These are phyloP conservation scores for Heterodera carotae DNA, from an alignment of 1,140 invertebrate genomes.

Conservation along the genomic window DNA sequence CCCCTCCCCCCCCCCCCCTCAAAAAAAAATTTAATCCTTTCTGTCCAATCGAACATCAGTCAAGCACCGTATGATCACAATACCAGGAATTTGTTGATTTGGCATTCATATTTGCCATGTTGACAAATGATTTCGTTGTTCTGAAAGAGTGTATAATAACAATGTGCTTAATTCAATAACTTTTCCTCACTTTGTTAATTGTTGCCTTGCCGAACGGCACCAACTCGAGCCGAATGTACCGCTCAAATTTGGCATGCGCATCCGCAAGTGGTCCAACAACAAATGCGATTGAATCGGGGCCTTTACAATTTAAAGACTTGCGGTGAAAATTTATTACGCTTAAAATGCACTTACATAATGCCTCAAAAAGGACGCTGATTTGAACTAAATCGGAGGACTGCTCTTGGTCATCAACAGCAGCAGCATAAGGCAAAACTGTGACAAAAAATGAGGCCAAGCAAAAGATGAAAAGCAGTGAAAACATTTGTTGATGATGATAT, in stretches of 20 bases:
- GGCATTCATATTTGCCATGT: not conserved
- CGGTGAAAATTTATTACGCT: not conserved
- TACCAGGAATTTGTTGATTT: slow-evolving; percentile 1
- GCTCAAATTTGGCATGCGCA: not conserved
- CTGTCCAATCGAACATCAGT: too few relatives aligned
- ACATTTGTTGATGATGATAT: not conserved
- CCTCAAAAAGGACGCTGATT: not conserved
- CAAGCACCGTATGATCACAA: not conserved
- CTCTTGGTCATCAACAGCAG: not conserved
- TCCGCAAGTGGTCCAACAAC: not conserved
- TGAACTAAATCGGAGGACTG: not conserved
- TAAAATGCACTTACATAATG: not conserved
- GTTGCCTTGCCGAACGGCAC: not conserved
- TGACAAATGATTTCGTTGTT: not conserved
- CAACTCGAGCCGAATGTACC: not conserved
- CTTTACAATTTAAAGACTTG: not conserved
- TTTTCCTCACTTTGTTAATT: not conserved
- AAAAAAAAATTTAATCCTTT: too few relatives aligned
- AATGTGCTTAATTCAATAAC: not conserved
- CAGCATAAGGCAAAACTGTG: not conserved
- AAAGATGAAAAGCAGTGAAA: too few relatives aligned
- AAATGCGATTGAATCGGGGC: not conserved
- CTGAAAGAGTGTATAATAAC: not conserved
- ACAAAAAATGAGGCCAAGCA: not conserved
- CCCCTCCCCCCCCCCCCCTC: too few relatives aligned